Base-by-base conservation (phyloP, 2,113 vertebrate species). In the Zosterops borbonicus region DNA sequence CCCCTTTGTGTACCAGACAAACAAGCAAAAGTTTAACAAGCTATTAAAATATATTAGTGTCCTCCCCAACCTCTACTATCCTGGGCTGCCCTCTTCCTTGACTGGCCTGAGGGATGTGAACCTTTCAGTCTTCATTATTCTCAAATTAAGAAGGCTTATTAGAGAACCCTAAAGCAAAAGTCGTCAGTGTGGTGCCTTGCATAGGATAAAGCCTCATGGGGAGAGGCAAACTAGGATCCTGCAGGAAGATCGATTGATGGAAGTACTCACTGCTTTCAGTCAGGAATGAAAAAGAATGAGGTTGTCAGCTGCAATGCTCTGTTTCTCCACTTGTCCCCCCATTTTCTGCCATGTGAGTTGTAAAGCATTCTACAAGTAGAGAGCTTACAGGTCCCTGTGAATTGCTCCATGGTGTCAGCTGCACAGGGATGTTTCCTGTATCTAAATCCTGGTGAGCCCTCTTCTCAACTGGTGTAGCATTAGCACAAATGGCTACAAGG, bases 81-180 rank as follows among this genome's bases (percentile, higher is more conserved):
- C 70, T 73, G 55, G 58, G 23, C 62, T 95, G 63, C 82, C 63
- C 74, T 85, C 39, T 90, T 90, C 39, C 60, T 94, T 90, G 56
- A 18, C 60, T 81, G 93, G 71, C 71, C 83, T 75, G 35, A 5
- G 14, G 90, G 55, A 77, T 77, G 24, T 74, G 47, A 94, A 86
- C 37, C 64, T 35, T 94, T 96, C 88, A 68, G 35, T n/a, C 52
- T 86, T 81, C 63, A 56, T 92, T 92, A 92, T 59, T 87, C 52
- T 94, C 92, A 81, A 55, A 90, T 94, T 90, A 95, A 49, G 39
- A 86, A 73, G 44, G 85, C 33, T 83, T 83, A 68, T 71, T 81
- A 90, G 47, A 88, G 33, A 42, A 70, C 71, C 28, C 63, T 85
- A 76, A 79, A 91, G 68, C 42, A 60, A 70, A 90, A 94, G 42